These are phyloP conservation scores for Argyrosomus japonicus DNA, from an alignment of 2,113 vertebrate species.

Conservation along the genomic window DNA sequence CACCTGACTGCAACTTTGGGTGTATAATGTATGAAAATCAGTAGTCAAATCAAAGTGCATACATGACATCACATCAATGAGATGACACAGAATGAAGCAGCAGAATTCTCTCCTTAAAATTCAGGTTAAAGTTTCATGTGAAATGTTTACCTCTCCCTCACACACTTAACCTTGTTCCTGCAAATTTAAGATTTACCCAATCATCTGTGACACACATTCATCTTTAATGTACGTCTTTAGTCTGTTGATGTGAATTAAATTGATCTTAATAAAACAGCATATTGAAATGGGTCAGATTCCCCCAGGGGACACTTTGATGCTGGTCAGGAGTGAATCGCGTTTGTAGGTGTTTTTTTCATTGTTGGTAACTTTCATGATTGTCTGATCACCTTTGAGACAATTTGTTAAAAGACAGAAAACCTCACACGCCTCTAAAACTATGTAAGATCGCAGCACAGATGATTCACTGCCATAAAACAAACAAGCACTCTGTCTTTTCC, in stretches of 20 bases:
- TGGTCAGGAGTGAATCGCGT: neutral
- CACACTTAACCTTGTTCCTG: neutral
- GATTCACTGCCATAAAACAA: neutral
- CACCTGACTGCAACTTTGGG: no score
- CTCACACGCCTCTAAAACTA: neutral
- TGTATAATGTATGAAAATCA: no score
- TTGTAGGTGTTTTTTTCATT: neutral
- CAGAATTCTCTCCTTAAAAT: neutral
- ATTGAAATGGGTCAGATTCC: neutral
- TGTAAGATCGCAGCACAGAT: neutral
- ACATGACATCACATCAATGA: neutral
- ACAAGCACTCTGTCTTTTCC: neutral
- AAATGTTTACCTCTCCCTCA: no score
- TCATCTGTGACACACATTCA: neutral
- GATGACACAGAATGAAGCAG: neutral
- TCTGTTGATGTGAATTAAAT: neutral
- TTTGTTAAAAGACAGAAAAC: neutral
- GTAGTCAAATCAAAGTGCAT: neutral
- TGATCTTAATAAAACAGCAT: neutral
- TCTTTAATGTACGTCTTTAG: neutral
- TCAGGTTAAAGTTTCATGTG: neutral
- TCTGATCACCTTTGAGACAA: neutral
- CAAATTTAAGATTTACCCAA: neutral
- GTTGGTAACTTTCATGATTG: neutral
- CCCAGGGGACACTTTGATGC: neutral